Base-by-base conservation (phyloP, 2,888 invertebrate species). In the Uropetala carovei region DNA sequence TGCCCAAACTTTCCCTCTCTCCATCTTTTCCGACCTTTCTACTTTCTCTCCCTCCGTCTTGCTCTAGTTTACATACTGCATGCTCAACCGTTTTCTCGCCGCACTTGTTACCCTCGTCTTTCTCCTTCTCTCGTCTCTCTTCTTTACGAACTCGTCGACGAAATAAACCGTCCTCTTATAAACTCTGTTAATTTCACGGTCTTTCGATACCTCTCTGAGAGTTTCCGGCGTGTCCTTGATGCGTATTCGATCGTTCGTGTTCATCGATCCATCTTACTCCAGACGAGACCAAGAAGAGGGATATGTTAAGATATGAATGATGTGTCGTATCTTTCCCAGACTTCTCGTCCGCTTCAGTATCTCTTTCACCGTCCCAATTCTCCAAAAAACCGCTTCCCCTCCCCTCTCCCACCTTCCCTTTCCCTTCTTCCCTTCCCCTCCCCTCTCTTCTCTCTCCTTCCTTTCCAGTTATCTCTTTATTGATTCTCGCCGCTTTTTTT, bases 381-480 rank as follows among this genome's bases (percentile, higher is more conserved):
- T 64, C n/a, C 68, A 43, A 60, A 30, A 56, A n/a, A 30, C 18
- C 16, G 18, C 11, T 43, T 56, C 43, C 43, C 57, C n/a, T 43
- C 83, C 30, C 43, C n/a, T 8, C 64, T 64, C 64, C n/a, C 89
- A 30, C 89, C 22, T 75, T 0, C 22, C 75, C 18, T 10, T 64
- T 18, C 30, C 64, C 60, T 86, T 64, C 60, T 68, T 43, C 43
- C 64, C 43, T 64, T 43, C 68, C 68, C 43, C 89, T n/a, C 64
- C 64, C 18, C 64, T 64, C 16, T n/a, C 64, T 11, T 43, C 43
- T 64, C 7, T n/a, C 83, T 56, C 56, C n/a, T 56, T 83, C 57
- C 83, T 18, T 56, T 83, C 83, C 56, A 11, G 0, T n/a, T 56
- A 18, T 57, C 18, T 82, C 43, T 82, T 81, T 43, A n/a, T 83